Evolutionary conservation across 2,888 invertebrate species (phyloP), one percentile per base, ranked within the genome.

Genomic region (Parnassius orleans): DNA sequence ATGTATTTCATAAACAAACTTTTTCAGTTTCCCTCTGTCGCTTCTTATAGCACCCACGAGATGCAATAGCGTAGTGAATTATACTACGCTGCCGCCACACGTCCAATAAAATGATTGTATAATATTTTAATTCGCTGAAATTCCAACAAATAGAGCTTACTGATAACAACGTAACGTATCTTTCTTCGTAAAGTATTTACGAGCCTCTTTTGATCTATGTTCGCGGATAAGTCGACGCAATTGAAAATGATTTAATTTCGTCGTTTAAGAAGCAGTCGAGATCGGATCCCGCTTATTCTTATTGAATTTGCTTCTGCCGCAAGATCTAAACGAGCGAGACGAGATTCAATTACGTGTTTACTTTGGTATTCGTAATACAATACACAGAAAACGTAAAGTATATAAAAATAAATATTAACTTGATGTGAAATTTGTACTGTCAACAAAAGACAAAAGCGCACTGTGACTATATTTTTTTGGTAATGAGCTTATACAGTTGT

Each of bases 241-340:
- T 60, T 48, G 53, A 60, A 60, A 60, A 54, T 60, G 43, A 60
- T 60, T 60, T 54, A 54, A 60, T 60, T 60, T 43, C 53, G 48
- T 50, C 60, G 54, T 43, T 60, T 53, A 60, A 60, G 50, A 43
- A 48, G 47, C 47, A 53, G 43, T 14, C 41, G 54, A 53, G 50
- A 50, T 14, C 54, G 14, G 15, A 47, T 53, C 42, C 54, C 54
- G 50, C 50, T 60, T 60, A 60, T 54, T 60, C 60, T 60, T 60
- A 60, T 60, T 54, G 43, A 54, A 60, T 60, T 60, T 43, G n/a
- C 54, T 54, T 60, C 54, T 43, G 60, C 54, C 54, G 48, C 47
- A 48, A 50, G 48, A 60, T n/a, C 48, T 14, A 14, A 48, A 54
- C 54, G 43, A 50, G 53, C 54, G 43, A 48, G 48, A 12, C 48